Evolutionary conservation across 23 tunicate genomes (phyloP).

Genomic region (Halocynthia roretzi): DNA sequence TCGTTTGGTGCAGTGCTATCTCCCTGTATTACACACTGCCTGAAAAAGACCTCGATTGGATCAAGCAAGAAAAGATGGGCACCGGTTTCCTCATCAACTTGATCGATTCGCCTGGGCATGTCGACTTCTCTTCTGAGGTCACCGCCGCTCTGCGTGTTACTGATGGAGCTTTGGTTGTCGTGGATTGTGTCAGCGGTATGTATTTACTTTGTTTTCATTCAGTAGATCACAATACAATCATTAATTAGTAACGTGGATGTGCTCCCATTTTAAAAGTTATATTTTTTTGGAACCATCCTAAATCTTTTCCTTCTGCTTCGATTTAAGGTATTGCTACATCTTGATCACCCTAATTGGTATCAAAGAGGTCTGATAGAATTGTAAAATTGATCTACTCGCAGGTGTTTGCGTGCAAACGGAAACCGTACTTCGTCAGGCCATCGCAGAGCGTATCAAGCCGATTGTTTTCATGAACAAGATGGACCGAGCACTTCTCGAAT

Average conservation of each 20-base stretch:
- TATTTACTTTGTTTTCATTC: not conserved
- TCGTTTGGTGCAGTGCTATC: constrained; percentile 54
- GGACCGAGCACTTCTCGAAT: constrained; percentile 95
- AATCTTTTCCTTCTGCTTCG: too few species aligned
- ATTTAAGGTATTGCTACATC: too few species aligned
- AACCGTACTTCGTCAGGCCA: constrained; percentile 95
- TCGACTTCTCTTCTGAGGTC: constrained; percentile 97
- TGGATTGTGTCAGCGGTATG: constrained; percentile 97
- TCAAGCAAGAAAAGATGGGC: constrained; percentile 63
- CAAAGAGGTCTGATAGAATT: too few species aligned
- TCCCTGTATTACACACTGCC: constrained; percentile 73
- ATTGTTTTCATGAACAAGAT: constrained; percentile 98
- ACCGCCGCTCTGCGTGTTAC: constrained; percentile 99
- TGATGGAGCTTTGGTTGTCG: constrained; percentile 97
- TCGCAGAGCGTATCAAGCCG: constrained; percentile 90
- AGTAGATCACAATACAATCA: too few species aligned
- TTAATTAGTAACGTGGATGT: too few species aligned
- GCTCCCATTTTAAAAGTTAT: too few species aligned
- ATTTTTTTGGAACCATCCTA: too few species aligned
- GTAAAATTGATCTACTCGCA: not conserved
- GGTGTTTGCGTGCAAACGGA: constrained; percentile 99
- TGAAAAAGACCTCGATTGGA: constrained; percentile 76
- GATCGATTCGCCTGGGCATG: constrained; percentile 98
- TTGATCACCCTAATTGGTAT: too few species aligned
- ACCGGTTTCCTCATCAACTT: constrained; percentile 92